Evolutionary conservation across 2,888 invertebrate genomes (phyloP), one percentile per base, ranked within the genome.

Genomic region (Labia minor): DNA sequence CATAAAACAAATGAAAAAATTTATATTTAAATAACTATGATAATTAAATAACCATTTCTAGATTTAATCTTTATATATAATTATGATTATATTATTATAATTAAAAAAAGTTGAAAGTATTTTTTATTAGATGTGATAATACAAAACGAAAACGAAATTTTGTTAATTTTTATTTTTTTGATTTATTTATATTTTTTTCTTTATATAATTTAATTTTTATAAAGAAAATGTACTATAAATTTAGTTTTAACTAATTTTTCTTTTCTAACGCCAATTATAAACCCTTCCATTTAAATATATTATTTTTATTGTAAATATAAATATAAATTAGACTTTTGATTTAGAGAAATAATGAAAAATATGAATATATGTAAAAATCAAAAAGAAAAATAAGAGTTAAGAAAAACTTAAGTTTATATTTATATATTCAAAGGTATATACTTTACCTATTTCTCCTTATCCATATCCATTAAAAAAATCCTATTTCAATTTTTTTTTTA

Each of bases 291-390:
- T 49, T 49, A 49, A 49, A 49, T n/a, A 49, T 16, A 49, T 49
- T 49, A 49, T 49, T 49, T 49, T 49, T 49, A 49, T 49, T 49
- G 49, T 49, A 49, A 49, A 49, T 49, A 49, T 49, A 49, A 33
- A 49, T 49, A 49, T 49, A 16, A 49, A 49, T 10, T 49, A 49
- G 49, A 49, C 49, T 49, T 33, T 49, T 49, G 49, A 16, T n/a
- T 49, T 49, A 49, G 49, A 10, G 14, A 26, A 26, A 26, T 11
- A 49, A 49, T 8, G 49, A 49, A 49, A 49, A 49, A 49, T 49
- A 49, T n/a, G 49, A 49, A 49, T 49, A n/a, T 49, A 49, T 49
- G 49, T 49, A 49, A 49, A 49, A 49, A 49, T 49, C n/a, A 49
- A 49, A 49, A 2, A 49, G 3, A 49, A 11, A 49, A 49, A 49